Percentiles rank a stretch among this genome's conserved stretches.
Evolutionary conservation across 2,113 vertebrate genomes (phyloP).

Genomic region (Dromas ardeola): DNA sequence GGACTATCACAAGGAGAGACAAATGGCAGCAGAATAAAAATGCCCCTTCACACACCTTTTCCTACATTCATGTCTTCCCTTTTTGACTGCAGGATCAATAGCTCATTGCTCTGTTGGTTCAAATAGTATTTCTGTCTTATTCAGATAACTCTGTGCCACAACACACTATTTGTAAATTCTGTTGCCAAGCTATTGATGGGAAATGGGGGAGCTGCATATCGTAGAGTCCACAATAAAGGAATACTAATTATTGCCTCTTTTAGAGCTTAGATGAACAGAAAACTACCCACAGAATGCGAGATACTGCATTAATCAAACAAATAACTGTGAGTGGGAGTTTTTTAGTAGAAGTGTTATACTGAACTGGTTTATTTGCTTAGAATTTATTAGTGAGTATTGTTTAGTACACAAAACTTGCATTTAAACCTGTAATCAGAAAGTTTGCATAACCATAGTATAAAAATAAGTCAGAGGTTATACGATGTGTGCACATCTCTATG

Average conservation of each 20-base stretch:
- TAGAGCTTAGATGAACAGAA: background rate
- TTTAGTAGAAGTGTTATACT: background rate
- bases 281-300: background rate
- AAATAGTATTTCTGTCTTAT: constrained; percentile 38
- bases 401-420: background rate
- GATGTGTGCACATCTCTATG: background rate
- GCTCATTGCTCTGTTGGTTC: constrained; percentile 19
- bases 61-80: background rate
- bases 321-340: background rate
- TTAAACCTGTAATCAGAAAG: background rate
- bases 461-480: background rate
- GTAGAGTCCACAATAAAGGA: background rate
- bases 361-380: background rate
- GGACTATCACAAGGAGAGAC: constrained; percentile 19
- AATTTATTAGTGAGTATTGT: background rate
- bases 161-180: background rate
- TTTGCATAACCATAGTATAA: background rate
- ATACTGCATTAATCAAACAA: background rate
- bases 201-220: background rate
- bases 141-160: constrained; percentile 36
- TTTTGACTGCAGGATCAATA: constrained; percentile 44
- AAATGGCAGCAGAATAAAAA: constrained; percentile 45
- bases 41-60: background rate
- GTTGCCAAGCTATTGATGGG: background rate
- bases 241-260: background rate